A percentile compares a stretch with the other conserved stretches of the same genome.
phyloP scores from a whole-genome alignment of 2,888 invertebrate genomes.

The Drosophila mettleri region DNA sequence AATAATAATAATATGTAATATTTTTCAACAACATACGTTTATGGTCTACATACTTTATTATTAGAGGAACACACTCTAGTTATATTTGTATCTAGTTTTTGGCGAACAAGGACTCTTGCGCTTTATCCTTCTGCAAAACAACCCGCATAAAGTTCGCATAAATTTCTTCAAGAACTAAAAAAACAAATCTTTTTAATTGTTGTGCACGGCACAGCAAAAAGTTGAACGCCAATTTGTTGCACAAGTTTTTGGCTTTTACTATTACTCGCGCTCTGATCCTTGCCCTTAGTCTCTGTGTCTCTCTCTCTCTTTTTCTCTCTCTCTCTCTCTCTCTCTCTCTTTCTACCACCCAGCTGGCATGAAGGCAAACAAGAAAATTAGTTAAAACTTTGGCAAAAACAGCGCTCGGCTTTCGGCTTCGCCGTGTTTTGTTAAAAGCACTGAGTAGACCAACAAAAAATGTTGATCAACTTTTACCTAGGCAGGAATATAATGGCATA shows the following conservation, averaged over 20 bases:
- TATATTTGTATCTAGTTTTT: no score
- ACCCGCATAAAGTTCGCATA: slow-evolving; percentile 33
- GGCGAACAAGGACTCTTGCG: neutral
- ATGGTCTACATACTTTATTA: neutral
- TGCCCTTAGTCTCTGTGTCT: slow-evolving; percentile 17
- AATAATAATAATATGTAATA: no score
- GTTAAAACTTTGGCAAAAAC: slow-evolving; percentile 69
- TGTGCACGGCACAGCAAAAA: slow-evolving; percentile 50
- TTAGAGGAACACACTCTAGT: neutral
- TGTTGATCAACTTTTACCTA: slow-evolving; percentile 12
- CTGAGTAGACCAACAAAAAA: slow-evolving; percentile 5
- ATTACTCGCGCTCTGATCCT: slow-evolving; percentile 21
- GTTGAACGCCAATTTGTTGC: slow-evolving; percentile 57
- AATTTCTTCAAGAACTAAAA: slow-evolving; percentile 32
- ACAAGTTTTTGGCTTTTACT: slow-evolving; percentile 52
- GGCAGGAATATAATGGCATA: neutral
- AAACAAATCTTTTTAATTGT: slow-evolving; percentile 72
- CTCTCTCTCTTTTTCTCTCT: neutral
- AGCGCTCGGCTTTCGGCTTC: slow-evolving; percentile 42
- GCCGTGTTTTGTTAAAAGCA: slow-evolving; percentile 10
- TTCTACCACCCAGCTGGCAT: slow-evolving; percentile 3
- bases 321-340: neutral
- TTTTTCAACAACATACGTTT: neutral
- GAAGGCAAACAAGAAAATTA: slow-evolving; percentile 71
- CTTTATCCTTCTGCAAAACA: slow-evolving; percentile 8